Percentiles rank a stretch among this genome's conserved stretches.
Evolutionary conservation across 2,888 invertebrate species (phyloP).

Genomic region (Nycteola revayana): DNA sequence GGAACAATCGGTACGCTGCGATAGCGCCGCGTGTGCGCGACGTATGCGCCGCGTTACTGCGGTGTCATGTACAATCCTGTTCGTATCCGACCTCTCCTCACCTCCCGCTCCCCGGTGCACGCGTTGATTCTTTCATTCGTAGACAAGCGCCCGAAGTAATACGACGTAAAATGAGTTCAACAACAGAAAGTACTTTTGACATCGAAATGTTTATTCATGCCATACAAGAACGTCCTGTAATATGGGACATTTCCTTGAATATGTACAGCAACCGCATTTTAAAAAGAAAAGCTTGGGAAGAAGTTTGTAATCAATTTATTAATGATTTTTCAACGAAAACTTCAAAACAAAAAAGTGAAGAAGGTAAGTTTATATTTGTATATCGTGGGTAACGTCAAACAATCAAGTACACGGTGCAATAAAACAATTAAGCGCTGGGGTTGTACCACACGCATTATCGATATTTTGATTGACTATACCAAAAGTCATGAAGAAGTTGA

Average conservation of each 20-base stretch:
- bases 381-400: no score
- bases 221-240: no score
- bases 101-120: slow-evolving; percentile 1
- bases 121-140: neutral
- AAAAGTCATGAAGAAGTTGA: neutral
- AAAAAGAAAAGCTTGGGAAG: no score
- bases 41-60: slow-evolving; percentile 3
- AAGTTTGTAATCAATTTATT: no score
- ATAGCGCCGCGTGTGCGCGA: slow-evolving; percentile 1
- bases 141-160: slow-evolving; percentile 1
- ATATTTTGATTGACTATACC: slow-evolving; percentile 1
- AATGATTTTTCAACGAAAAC: no score
- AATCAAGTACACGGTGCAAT: no score
- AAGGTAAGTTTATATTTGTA: no score
- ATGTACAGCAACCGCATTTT: neutral
- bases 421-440: no score
- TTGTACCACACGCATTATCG: neutral
- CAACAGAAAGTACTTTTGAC: slow-evolving; percentile 1
- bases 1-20: slow-evolving; percentile 1
- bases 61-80: slow-evolving; percentile 3
- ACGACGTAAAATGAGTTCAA: slow-evolving; percentile 1
- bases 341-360: no score
- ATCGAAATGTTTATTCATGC: no score
- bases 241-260: neutral
- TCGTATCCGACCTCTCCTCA: neutral